Evolutionary conservation across 1,140 invertebrate genomes (phyloP), one percentile per base, ranked within the genome.

Genomic region (Plodia interpunctella): DNA sequence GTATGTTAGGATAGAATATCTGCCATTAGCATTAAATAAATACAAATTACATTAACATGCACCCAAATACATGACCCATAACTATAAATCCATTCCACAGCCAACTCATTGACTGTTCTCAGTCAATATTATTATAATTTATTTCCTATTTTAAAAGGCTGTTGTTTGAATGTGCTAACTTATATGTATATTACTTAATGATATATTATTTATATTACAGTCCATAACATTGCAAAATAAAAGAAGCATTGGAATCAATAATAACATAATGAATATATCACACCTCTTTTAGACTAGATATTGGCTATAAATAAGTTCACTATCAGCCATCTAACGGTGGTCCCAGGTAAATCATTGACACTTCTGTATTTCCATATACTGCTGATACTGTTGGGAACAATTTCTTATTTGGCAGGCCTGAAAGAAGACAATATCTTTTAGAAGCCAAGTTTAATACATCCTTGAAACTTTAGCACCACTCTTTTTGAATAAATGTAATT

Each of bases 321-420:
- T 90, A 90, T 94, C 94, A 98, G 80, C 98, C 98, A 93, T 98
- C 97, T 72, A 98, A 85, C 17, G 98, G 98, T 52, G 95, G 94
- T 62, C 98, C 98, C 68, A 98, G 90, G 88, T 99, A 99, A n/a
- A 99, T 96, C 98, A 99, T 99, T 20, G 98, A 98, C n/a, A 99
- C 97, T 93, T 99, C 98, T 28, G 98, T 99, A 87, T 99, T 99
- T 63, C 98, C 98, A 92, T 99, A 99, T 30, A 99, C 98, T 56
- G 98, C 98, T 59, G 98, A 99, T 61, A 99, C 96, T 62, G 98
- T 96, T 60, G 98, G 98, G 90, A 97, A 99, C 55, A 99, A 90
- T 89, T 94, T 96, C 87, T 97, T 97, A 81, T 97, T 95, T 65
- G 97, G 98, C 81, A 99, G 92, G 65, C 97, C 95, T 97, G 83